phyloP scores from a whole-genome alignment of 2,888 invertebrate genomes.

The Campoplex capitator region DNA sequence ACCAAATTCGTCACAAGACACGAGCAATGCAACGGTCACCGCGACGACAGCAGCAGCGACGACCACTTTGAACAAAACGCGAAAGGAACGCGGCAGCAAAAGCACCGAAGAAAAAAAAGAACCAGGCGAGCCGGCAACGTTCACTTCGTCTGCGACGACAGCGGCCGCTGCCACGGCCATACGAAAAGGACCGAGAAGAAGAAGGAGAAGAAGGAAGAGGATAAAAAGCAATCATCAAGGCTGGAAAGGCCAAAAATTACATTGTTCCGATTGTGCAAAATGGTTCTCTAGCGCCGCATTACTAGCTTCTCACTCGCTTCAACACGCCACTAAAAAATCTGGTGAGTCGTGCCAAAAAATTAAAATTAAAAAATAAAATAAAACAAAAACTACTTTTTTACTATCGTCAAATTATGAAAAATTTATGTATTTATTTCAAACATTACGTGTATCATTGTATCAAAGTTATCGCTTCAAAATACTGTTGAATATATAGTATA shows the following conservation, averaged over 20 bases:
- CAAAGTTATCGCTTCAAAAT: not conserved
- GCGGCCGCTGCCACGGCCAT: slow-evolving; percentile 32
- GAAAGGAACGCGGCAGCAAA: not conserved
- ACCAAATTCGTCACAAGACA: not conserved
- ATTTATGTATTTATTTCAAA: not conserved
- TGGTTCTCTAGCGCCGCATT: slow-evolving; percentile 80
- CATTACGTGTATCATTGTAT: not conserved
- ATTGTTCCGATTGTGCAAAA: slow-evolving; percentile 78
- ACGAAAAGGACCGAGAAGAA: slow-evolving; percentile 14
- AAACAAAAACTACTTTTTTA: not conserved
- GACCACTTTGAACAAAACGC: slow-evolving; percentile 2
- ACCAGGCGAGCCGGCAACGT: slow-evolving; percentile 30
- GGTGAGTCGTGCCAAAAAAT: slow-evolving; percentile 72
- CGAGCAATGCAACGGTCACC: not conserved
- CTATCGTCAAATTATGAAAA: not conserved
- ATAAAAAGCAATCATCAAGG: slow-evolving; percentile 62
- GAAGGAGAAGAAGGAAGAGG: slow-evolving; percentile 33
- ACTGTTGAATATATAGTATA: not conserved
- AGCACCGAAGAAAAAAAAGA: slow-evolving; percentile 19
- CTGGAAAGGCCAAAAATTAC: slow-evolving; percentile 78
- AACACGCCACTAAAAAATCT: slow-evolving; percentile 81
- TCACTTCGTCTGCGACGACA: slow-evolving; percentile 36
- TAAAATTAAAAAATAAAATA: not conserved
- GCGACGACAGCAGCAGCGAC: slow-evolving; percentile 1
- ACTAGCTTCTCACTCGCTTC: slow-evolving; percentile 78